Evolutionary conservation across 2,113 vertebrate genomes (phyloP).

Genomic region (Salvelinus sp.): DNA sequence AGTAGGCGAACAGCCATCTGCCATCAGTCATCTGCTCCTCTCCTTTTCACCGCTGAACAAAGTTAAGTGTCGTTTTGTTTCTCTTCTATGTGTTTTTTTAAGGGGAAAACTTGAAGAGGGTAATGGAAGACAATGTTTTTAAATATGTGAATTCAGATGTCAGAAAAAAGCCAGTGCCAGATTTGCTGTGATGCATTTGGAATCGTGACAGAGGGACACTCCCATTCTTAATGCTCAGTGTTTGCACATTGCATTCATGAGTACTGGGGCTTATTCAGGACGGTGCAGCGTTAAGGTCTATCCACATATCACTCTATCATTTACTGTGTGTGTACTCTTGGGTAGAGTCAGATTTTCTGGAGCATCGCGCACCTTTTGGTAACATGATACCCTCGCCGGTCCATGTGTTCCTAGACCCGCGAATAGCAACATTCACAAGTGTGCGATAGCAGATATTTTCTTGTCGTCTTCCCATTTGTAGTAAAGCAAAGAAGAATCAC

Average conservation of each 20-base stretch:
- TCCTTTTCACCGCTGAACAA: conserved; percentile 33
- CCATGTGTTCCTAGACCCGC: no score
- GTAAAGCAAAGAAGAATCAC: no score
- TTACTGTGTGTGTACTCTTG: no score
- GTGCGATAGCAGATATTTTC: no score
- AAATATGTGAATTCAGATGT: conserved; percentile 35
- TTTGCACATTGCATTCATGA: conserved; percentile 1
- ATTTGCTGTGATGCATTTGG: conserved; percentile 45
- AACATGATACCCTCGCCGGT: no score
- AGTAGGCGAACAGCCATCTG: conserved; percentile 31
- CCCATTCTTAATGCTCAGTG: background rate
- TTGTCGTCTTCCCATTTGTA: no score
- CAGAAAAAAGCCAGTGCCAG: conserved; percentile 32
- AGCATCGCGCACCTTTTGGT: no score
- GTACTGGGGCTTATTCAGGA: background rate
- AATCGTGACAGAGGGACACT: conserved; percentile 23
- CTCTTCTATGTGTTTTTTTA: conserved; percentile 24
- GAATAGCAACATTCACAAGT: no score
- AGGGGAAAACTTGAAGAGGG: conserved; percentile 28
- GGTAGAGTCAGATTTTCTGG: no score
- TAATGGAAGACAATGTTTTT: conserved; percentile 28
- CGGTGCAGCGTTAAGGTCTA: conserved; percentile 2
- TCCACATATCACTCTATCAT: background rate
- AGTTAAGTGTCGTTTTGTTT: conserved; percentile 52
- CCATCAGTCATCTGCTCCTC: background rate